phyloP scores from a whole-genome alignment of 2,113 vertebrate genomes.

The Tachysurus fulvidraco region DNA sequence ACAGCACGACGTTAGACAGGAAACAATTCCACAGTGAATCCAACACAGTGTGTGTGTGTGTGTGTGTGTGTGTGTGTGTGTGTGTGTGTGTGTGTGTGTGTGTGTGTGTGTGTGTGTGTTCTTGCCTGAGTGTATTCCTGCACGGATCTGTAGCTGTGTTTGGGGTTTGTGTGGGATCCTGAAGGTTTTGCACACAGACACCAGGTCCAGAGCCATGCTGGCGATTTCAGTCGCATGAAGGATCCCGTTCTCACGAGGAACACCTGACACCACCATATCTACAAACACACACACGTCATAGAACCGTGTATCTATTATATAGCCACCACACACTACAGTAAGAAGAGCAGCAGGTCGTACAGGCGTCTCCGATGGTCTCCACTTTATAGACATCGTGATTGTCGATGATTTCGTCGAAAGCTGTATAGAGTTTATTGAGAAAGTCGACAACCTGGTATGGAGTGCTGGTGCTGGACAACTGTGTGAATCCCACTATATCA shows the following conservation, averaged over 20 bases:
- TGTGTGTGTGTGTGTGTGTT: not conserved
- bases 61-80: not conserved
- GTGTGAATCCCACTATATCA: constrained; percentile 84
- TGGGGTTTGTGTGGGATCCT: constrained; percentile 80
- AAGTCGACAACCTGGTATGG: constrained; percentile 81
- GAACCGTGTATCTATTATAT: not conserved
- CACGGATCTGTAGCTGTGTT: constrained; percentile 78
- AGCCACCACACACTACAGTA: not conserved
- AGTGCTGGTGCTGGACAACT: constrained; percentile 81
- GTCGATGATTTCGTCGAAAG: constrained; percentile 84
- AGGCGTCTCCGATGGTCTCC: constrained; percentile 82
- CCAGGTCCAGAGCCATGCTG: constrained; percentile 82
- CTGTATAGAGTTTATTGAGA: constrained; percentile 82
- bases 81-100: not conserved
- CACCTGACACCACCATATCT: constrained; percentile 85
- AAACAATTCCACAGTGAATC: not conserved
- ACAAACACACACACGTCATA: constrained; percentile 31
- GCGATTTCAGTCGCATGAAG: constrained; percentile 76
- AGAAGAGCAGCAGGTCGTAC: constrained; percentile 62
- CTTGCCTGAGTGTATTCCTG: constrained; percentile 67
- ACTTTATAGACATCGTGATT: constrained; percentile 84
- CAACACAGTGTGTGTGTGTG: constrained; percentile 17
- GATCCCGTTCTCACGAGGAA: constrained; percentile 79
- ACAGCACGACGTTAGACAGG: not conserved
- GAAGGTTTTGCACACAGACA: constrained; percentile 79